Evolutionary conservation across 2,113 vertebrate species (phyloP).

Genomic region (Nothobranchius kuhntae): DNA sequence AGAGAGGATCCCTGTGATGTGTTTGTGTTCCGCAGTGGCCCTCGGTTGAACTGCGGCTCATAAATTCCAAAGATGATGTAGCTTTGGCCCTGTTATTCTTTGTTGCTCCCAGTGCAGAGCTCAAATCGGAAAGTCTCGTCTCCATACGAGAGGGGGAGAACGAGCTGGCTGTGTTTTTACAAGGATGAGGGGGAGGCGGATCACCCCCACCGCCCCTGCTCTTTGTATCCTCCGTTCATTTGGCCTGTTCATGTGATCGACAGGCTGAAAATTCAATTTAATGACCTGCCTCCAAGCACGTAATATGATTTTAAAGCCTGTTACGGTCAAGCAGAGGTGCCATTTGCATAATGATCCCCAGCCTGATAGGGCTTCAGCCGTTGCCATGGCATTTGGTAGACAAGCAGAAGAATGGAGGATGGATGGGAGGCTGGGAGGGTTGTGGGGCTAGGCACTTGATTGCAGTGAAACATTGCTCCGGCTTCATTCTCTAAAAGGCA

Average conservation of each 20-base stretch:
- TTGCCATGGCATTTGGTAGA: constrained; percentile 86
- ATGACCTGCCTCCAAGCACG: constrained; percentile 81
- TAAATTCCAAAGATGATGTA: constrained; percentile 81
- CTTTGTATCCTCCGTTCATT: constrained; percentile 73
- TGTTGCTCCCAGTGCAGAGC: constrained; percentile 59
- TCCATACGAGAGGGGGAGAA: constrained; percentile 40
- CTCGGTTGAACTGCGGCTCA: constrained; percentile 76
- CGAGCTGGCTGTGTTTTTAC: constrained; percentile 59
- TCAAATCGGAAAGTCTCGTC: constrained; percentile 66
- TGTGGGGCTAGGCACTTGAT: constrained; percentile 44
- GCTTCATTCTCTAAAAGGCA: constrained; percentile 33
- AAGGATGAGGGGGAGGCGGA: constrained; percentile 16
- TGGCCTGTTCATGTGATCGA: constrained; percentile 77
- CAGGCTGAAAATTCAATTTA: constrained; percentile 85
- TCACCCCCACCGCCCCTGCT: constrained; percentile 37
- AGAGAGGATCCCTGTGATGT: constrained; percentile 77
- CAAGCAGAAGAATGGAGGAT: constrained; percentile 79
- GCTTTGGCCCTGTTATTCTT: constrained; percentile 74
- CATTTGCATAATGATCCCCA: constrained; percentile 88
- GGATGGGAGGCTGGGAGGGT: constrained; percentile 52
- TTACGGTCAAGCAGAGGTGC: constrained; percentile 83
- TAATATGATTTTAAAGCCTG: constrained; percentile 86
- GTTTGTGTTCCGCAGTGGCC: constrained; percentile 79
- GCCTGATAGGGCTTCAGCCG: constrained; percentile 81
- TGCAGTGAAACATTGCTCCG: constrained; percentile 26